Percentiles rank a stretch among this genome's conserved stretches.
These are phyloP conservation scores for Noctua janthina DNA, from an alignment of 2,888 invertebrate species.

Conservation along the genomic window DNA sequence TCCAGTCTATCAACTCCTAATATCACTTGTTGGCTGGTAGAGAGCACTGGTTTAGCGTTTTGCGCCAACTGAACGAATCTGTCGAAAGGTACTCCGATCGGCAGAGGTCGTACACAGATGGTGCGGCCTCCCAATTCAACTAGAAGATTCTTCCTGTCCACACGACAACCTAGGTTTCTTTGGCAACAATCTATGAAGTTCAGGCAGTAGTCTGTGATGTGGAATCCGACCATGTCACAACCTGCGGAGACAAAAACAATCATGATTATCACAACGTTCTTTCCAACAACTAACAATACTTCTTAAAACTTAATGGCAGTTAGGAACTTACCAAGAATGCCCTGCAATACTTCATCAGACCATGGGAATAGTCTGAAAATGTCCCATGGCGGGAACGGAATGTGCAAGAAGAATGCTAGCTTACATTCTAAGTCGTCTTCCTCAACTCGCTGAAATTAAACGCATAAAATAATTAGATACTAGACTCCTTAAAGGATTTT, in stretches of 20 bases:
- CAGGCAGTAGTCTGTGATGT: slow-evolving; percentile 96
- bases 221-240: slow-evolving; percentile 98
- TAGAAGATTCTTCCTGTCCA: slow-evolving; percentile 95
- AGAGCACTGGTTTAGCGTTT: slow-evolving; percentile 92
- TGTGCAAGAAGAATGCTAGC: slow-evolving; percentile 97
- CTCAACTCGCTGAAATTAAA: slow-evolving; percentile 91
- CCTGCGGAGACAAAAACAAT: slow-evolving; percentile 83
- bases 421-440: slow-evolving; percentile 94
- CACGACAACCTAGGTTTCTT: slow-evolving; percentile 95
- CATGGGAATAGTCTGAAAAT: slow-evolving; percentile 97
- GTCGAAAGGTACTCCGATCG: slow-evolving; percentile 97
- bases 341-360: slow-evolving; percentile 98
- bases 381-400: slow-evolving; percentile 98
- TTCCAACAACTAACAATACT: not conserved
- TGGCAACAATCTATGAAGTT: slow-evolving; percentile 98
- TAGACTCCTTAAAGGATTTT: not conserved
- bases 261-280: not conserved
- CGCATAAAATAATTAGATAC: slow-evolving; percentile 34
- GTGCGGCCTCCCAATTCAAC: slow-evolving; percentile 97
- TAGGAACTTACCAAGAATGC: slow-evolving; percentile 93
- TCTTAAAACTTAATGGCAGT: not conserved
- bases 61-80: slow-evolving; percentile 95
- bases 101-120: slow-evolving; percentile 95
- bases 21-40: slow-evolving; percentile 94
- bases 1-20: slow-evolving; percentile 97